Evolutionary conservation across 2,797 vertebrate genomes (phyloP).

Genomic region (Philypnodon macrostomus): DNA sequence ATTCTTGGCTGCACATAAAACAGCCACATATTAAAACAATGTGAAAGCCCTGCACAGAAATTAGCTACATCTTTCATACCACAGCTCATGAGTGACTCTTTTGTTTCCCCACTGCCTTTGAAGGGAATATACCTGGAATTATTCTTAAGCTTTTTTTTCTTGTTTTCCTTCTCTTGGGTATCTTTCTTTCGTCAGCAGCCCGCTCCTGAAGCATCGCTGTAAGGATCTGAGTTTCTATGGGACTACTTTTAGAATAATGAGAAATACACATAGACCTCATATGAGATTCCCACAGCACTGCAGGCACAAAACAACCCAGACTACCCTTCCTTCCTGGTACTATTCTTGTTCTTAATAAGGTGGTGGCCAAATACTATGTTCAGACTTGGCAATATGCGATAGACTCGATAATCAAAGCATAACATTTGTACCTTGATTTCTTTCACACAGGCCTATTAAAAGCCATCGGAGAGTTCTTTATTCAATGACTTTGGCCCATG

Average conservation of each 20-base stretch:
- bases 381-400: slow-evolving; percentile 30
- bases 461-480: slow-evolving; percentile 18
- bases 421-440: slow-evolving; percentile 27
- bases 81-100: slow-evolving; percentile 21
- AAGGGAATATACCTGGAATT: slow-evolving; percentile 15
- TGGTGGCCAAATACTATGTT: slow-evolving; percentile 14
- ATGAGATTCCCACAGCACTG: slow-evolving; percentile 31
- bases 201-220: slow-evolving; percentile 8
- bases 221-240: slow-evolving; percentile 19
- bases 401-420: slow-evolving; percentile 43
- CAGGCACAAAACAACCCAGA: slow-evolving; percentile 36
- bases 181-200: slow-evolving; percentile 16
- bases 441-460: slow-evolving; percentile 43
- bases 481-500: slow-evolving; percentile 1
- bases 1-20: slow-evolving; percentile 4
- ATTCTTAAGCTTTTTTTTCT: slow-evolving; percentile 14
- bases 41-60: not conserved
- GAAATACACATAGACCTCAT: slow-evolving; percentile 38
- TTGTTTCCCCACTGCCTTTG: slow-evolving; percentile 15
- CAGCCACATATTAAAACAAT: slow-evolving; percentile 8
- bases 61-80: slow-evolving; percentile 6
- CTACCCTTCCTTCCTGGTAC: slow-evolving; percentile 12
- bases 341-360: slow-evolving; percentile 11
- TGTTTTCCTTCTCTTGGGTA: slow-evolving; percentile 16
- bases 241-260: slow-evolving; percentile 52